Evolutionary conservation across 2,113 vertebrate genomes (phyloP).

Genomic region (Corapipo altera): DNA sequence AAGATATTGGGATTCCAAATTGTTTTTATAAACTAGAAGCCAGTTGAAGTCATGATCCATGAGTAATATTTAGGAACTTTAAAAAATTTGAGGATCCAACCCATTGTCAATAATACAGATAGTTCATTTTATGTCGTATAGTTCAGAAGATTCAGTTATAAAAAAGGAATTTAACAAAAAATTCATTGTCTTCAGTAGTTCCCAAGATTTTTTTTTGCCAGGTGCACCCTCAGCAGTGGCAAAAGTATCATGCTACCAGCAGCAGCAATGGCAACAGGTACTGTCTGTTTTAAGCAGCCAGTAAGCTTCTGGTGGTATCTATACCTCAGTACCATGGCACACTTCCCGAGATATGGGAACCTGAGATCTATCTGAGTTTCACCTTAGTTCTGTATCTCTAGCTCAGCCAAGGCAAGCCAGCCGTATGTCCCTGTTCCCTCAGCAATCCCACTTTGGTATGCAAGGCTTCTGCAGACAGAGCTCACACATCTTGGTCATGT

Average conservation of each 20-base stretch:
- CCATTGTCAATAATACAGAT: background rate
- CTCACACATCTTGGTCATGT: background rate
- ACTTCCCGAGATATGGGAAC: accelerated
- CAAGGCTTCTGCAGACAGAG: background rate
- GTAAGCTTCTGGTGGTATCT: background rate
- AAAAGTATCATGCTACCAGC: background rate
- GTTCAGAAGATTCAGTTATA: background rate
- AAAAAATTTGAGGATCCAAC: background rate
- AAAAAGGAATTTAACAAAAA: background rate
- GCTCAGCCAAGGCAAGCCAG: background rate
- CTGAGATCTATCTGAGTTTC: background rate
- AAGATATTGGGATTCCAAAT: background rate
- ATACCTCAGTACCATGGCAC: background rate
- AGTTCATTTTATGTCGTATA: background rate
- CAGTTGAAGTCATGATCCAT: background rate
- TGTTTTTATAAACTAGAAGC: background rate
- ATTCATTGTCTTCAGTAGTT: background rate
- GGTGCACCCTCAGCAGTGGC: background rate
- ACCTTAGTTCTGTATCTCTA: background rate
- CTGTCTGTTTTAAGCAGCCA: background rate
- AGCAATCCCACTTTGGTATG: background rate
- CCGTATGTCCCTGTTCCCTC: accelerated
- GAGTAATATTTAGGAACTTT: background rate
- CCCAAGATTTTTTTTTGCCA: background rate
- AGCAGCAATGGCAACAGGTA: background rate